Evolutionary conservation across 64 coral and sea anemone genomes (phyloP), one percentile per base, ranked within the genome.

Genomic region (Anthopleura sola): DNA sequence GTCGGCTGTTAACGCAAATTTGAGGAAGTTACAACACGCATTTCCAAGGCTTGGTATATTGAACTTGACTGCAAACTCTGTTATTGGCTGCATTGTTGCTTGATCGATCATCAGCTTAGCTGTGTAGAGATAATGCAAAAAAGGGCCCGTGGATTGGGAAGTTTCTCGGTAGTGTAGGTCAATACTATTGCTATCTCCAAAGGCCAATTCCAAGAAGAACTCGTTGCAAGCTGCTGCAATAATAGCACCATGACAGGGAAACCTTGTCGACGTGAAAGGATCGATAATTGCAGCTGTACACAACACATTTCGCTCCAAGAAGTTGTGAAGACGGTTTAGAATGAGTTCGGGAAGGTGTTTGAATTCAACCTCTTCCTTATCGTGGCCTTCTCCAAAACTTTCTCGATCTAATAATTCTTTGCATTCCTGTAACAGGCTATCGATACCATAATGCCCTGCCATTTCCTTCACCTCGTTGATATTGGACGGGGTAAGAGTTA

Each of bases 41-140:
- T 32, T 37, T 2, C 29, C 60, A 89, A 89, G n/a, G 11, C 78
- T 68, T 29, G 87, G 87, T 82, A 89, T 82, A 31, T 83, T 28
- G 37, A 82, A 89, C 36, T 31, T 15, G 47, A 31, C 49, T 36
- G 78, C 87, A 19, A 66, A 48, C 33, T 83, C 32, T 2, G 83
- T 26, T 8, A 89, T 32, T 23, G 60, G 78, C 24, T 1, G 44
- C 19, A 74, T 79, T 19, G 64, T 89, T 74, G 33, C 87, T 5
- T 50, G 10, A 36, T 89, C 60, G 31, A 71, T 71, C 29, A 34
- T 71, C 66, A 71, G 3, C 66, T 71, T 71, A 2, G 66, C 66
- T 34, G 66, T 33, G 66, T 71, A 71, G 14, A 71, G 66, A 34
- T 33, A 71, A 12, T 34, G n/a, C 29, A 71, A 5, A 71, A 71